These are phyloP conservation scores for Cheilosia soror DNA, from an alignment of 2,888 invertebrate genomes.

Conservation along the genomic window DNA sequence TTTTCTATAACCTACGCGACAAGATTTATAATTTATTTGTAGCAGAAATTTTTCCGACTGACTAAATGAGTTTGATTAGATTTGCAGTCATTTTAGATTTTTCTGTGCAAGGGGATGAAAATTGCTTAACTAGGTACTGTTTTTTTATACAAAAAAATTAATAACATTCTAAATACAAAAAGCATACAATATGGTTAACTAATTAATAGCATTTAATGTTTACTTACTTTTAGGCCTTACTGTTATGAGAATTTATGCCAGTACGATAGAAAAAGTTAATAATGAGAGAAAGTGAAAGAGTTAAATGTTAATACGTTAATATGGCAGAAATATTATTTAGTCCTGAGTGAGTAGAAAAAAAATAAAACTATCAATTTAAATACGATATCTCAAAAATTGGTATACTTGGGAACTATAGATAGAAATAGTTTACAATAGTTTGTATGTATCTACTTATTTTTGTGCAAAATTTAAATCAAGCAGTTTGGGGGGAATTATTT, in stretches of 20 bases:
- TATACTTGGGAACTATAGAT: not conserved
- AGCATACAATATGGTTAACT: not conserved
- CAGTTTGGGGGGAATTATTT: constrained; percentile 21
- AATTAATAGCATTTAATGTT: constrained; percentile 25
- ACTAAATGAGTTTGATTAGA: no score
- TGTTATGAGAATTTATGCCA: constrained; percentile 67
- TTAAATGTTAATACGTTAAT: constrained; percentile 43
- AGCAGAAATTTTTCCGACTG: no score
- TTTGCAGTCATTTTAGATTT: no score
- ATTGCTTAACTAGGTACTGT: not conserved
- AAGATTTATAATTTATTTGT: no score
- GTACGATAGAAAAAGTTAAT: constrained; percentile 44
- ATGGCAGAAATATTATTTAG: constrained; percentile 22
- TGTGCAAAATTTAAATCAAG: constrained; percentile 42
- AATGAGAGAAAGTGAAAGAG: constrained; percentile 51
- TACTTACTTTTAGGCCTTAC: constrained; percentile 76
- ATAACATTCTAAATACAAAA: not conserved
- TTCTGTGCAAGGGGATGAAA: no score
- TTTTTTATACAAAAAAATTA: not conserved
- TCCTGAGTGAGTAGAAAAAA: not conserved
- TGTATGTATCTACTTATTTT: not conserved
- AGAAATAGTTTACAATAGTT: not conserved
- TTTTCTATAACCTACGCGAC: no score
- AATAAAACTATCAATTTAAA: constrained; percentile 1
- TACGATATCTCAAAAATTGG: not conserved